Conservation (phyloP, 1,140 invertebrate species). For the Drosophila takahashii region DNA sequence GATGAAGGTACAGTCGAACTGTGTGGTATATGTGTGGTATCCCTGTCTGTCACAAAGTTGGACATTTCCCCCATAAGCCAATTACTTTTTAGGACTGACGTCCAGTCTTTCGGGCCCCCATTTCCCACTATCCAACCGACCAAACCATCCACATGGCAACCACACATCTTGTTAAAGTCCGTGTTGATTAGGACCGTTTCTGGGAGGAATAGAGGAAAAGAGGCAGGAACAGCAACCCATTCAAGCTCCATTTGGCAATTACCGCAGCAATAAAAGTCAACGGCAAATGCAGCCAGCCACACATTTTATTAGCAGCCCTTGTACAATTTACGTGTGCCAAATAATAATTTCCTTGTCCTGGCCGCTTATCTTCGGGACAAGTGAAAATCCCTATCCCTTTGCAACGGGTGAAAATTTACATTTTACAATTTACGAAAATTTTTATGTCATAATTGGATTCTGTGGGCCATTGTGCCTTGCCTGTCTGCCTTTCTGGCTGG, state of each 20-base stretch:
- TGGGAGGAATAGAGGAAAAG: too few species aligned
- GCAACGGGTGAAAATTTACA: constrained; percentile 70
- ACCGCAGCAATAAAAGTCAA: constrained; percentile 83
- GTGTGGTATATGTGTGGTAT: constrained; percentile 13
- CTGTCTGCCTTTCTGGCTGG: constrained; percentile 12
- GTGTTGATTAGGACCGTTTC: constrained; percentile 52
- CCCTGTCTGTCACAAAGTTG: constrained; percentile 46
- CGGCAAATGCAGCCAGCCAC: constrained; percentile 59
- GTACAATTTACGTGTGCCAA: constrained; percentile 79
- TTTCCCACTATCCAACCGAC: background rate
- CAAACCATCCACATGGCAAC: constrained; percentile 24
- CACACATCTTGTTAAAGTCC: constrained; percentile 49
- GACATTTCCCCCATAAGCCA: constrained; percentile 76
- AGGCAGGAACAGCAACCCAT: constrained; percentile 31
- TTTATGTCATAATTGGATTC: constrained; percentile 83
- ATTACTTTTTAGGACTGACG: constrained; percentile 62
- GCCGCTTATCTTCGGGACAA: constrained; percentile 46
- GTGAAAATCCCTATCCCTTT: constrained; percentile 55
- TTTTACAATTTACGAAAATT: constrained; percentile 82
- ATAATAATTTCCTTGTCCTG: constrained; percentile 78
- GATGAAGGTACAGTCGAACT: constrained; percentile 55
- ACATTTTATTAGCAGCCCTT: constrained; percentile 53
- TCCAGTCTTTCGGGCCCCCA: constrained; percentile 7
- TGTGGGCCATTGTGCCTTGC: constrained; percentile 33
- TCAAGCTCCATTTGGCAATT: constrained; percentile 82